Evolutionary conservation across 2,888 invertebrate species (phyloP).

Genomic region (Troides helena): DNA sequence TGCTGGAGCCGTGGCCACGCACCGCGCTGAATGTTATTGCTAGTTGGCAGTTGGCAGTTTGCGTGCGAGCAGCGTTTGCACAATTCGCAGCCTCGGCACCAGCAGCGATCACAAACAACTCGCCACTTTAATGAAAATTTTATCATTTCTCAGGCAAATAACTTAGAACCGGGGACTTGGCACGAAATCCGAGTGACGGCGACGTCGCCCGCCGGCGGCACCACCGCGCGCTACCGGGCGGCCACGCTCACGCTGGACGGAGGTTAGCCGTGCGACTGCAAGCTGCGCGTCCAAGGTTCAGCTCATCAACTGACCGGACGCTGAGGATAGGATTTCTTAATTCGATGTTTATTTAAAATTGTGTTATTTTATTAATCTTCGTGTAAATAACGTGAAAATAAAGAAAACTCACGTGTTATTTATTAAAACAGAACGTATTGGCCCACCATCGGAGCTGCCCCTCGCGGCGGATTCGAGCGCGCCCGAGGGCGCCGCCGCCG

Average conservation of each 20-base stretch:
- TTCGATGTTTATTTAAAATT: too few species aligned
- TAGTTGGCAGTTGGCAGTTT: not conserved
- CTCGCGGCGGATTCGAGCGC: conserved; percentile 34
- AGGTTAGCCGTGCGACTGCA: conserved; percentile 48
- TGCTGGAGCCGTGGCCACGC: too few species aligned
- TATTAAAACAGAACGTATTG: conserved; percentile 48
- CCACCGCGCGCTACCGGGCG: conserved; percentile 75
- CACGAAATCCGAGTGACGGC: conserved; percentile 80
- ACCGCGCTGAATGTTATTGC: too few species aligned
- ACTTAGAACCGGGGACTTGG: conserved; percentile 78
- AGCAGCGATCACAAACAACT: too few species aligned
- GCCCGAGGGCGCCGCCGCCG: conserved; percentile 34
- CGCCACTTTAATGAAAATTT: too few species aligned
- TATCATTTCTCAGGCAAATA: conserved; percentile 56
- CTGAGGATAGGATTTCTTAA: too few species aligned
- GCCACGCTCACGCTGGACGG: conserved; percentile 76
- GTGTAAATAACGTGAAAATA: too few species aligned
- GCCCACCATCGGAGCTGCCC: conserved; percentile 51
- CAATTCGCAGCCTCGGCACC: too few species aligned
- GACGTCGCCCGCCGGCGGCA: conserved; percentile 77
- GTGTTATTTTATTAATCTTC: too few species aligned
- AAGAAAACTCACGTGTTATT: too few species aligned
- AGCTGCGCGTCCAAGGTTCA: too few species aligned
- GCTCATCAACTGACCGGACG: too few species aligned
- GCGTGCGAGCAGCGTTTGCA: conserved; percentile 29